A percentile compares a stretch with the other conserved stretches of the same genome.
Conservation (phyloP, 2,113 vertebrate species). For the Callorhinus ursinus region DNA sequence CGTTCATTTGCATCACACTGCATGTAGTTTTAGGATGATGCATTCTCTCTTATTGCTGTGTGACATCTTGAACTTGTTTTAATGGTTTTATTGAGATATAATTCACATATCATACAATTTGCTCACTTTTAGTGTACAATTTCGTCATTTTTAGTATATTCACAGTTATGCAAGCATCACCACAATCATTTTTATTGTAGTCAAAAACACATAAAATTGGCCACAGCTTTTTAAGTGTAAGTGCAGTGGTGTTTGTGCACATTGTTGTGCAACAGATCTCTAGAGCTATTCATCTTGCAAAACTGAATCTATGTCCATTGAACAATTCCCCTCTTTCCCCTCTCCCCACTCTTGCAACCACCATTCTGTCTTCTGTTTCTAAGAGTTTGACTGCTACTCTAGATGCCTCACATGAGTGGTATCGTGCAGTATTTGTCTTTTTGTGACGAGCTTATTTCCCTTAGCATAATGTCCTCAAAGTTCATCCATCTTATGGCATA, state of each 20-base stretch:
- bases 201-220: neutral
- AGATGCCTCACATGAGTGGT: neutral
- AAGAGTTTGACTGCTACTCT: neutral
- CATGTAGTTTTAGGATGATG: neutral
- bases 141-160: neutral
- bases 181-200: neutral
- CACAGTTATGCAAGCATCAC: neutral
- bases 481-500: neutral
- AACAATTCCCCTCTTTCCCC: neutral
- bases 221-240: neutral
- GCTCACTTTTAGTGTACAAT: neutral
- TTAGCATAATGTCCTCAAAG: neutral
- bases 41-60: neutral
- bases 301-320: neutral
- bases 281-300: neutral
- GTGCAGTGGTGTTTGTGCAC: neutral
- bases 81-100: neutral
- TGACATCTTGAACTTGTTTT: neutral
- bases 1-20: neutral
- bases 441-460: neutral
- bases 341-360: neutral
- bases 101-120: neutral
- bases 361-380: neutral
- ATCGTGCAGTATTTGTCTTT: neutral
- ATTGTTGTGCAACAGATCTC: neutral